Percentiles rank a stretch among this genome's conserved stretches.
Conservation (phyloP, 2,113 vertebrate species). For the Phyllostomus hastatus region DNA sequence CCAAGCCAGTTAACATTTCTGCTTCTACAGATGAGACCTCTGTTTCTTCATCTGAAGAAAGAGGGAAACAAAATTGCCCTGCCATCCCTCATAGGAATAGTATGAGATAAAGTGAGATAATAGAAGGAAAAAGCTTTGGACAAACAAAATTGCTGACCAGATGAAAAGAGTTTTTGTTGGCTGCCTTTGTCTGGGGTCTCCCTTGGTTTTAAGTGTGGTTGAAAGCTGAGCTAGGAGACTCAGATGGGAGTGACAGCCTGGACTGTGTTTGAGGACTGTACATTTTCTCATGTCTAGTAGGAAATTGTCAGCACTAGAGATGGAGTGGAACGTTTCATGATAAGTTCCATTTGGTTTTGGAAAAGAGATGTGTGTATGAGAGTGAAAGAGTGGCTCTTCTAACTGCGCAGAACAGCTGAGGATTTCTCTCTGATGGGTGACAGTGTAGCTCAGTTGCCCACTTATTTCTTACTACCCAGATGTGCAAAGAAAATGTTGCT, state of each 20-base stretch:
- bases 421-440: not conserved
- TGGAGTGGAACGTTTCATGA: conserved; percentile 52
- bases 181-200: conserved; percentile 35
- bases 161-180: conserved; percentile 29
- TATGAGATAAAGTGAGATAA: conserved; percentile 31
- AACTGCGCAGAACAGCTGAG: not conserved
- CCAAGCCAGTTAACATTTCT: not conserved
- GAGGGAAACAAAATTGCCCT: not conserved
- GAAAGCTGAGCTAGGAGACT: conserved; percentile 49
- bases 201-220: conserved; percentile 53
- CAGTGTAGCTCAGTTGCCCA: not conserved
- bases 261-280: not conserved
- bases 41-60: conserved; percentile 49
- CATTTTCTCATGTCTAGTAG: conserved; percentile 52
- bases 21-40: conserved; percentile 29
- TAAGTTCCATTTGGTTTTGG: conserved; percentile 55
- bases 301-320: conserved; percentile 46
- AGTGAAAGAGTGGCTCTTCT: not conserved
- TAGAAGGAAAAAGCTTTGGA: conserved; percentile 8
- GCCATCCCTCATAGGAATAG: conserved; percentile 12
- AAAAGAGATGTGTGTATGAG: not conserved
- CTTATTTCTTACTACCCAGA: not conserved
- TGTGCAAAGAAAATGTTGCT: not conserved
- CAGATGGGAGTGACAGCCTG: not conserved
- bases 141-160: conserved; percentile 42